These are phyloP conservation scores for Campylomormyrus numenius DNA, from an alignment of 2,113 vertebrate species.

Conservation along the genomic window DNA sequence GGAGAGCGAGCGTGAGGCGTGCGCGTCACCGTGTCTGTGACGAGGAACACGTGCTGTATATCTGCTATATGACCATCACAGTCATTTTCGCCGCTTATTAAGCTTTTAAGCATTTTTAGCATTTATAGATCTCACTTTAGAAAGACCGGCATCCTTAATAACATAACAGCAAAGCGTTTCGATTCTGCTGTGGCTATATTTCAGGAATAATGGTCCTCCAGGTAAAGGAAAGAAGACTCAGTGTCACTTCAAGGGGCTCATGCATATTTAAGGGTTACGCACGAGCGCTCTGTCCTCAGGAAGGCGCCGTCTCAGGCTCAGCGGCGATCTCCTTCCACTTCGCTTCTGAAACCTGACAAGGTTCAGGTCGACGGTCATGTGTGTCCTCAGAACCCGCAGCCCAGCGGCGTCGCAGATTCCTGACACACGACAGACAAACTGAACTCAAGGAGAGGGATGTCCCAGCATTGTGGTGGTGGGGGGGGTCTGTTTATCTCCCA, in stretches of 20 bases:
- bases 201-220: background rate
- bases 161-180: background rate
- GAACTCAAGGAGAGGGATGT: background rate
- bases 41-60: background rate
- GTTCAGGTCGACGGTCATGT: background rate
- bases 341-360: background rate
- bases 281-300: background rate
- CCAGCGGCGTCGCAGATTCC: background rate
- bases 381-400: background rate
- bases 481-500: background rate
- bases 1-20: background rate
- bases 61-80: background rate
- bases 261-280: slow-evolving; percentile 14
- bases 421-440: background rate
- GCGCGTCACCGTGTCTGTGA: background rate
- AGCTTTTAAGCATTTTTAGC: background rate
- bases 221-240: background rate
- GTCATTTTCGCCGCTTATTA: background rate
- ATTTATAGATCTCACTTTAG: background rate
- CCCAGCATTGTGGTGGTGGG: background rate
- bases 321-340: background rate
- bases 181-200: background rate
- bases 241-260: background rate
- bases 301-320: background rate
- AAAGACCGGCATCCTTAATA: background rate